Evolutionary conservation across 2,888 invertebrate genomes (phyloP), one percentile per base, ranked within the genome.

Genomic region (Drosophila phalerata): DNA sequence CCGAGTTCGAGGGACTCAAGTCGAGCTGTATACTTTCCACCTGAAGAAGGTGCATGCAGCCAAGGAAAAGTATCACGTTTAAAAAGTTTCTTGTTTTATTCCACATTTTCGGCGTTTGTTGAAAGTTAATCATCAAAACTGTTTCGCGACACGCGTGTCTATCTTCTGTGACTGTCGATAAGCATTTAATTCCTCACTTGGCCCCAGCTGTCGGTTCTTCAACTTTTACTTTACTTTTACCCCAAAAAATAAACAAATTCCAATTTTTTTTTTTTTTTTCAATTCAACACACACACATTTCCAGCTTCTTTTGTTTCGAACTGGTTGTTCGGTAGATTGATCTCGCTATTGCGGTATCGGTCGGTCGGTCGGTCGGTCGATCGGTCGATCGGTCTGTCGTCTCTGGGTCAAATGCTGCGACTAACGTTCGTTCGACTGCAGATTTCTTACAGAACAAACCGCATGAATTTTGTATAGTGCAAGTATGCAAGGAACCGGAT

Each of bases 201-300:
- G 71, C 71, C 69, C 43, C 43, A 19, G 45, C 51, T 43, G 43
- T 43, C 60, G 56, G 57, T 73, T 84, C 72, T 73, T 77, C 81
- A 58, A 81, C 84, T 83, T 80, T 81, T 77, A 81, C 66, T 73
- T 79, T 76, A 81, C 82, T 87, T 87, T 87, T 81, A 83, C 85
- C 81, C 67, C 43, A 22, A 57, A 62, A 85, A 80, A 84, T 82
- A 73, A 82, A 73, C 67, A 82, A 79, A 81, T 73, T 62, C 68
- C 62, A 61, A 73, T 84, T 78, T 51, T 5, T 28, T 75, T 65
- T 70, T 79, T 81, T 47, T 45, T 69, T 76, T 73, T 85, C 67
- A 73, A 75, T 69, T 73, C 65, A 73, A 61, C 66, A 62, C 70
- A 63, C 55, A 61, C 55, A 61, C 49, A 66, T 57, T 51, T 15